A percentile compares a stretch with the other conserved stretches of the same genome.
phyloP scores from a whole-genome alignment of 2,888 invertebrate genomes.

The Ormia ochracea region DNA sequence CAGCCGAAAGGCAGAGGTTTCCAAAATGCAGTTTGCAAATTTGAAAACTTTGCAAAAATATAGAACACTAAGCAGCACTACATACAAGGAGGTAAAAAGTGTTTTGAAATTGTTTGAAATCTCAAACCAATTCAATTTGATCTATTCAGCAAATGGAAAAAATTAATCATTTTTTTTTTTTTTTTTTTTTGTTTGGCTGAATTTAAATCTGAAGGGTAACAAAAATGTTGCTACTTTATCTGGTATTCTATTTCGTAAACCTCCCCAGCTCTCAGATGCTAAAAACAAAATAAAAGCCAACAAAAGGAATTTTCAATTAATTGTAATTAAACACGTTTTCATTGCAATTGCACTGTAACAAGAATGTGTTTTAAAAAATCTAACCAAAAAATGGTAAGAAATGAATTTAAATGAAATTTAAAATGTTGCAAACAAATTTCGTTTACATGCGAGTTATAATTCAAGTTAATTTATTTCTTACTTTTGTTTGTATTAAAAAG shows the following conservation, averaged over 20 bases:
- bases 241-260: not conserved
- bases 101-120: too few species aligned
- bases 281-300: not conserved
- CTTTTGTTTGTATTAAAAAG: not conserved
- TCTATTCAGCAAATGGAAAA: not conserved
- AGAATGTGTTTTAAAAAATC: not conserved
- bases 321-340: conserved; percentile 6
- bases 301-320: conserved; percentile 34
- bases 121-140: too few species aligned
- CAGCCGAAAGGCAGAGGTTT: not conserved
- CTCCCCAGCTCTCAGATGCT: not conserved
- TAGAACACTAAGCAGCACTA: too few species aligned
- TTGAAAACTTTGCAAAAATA: not conserved
- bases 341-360: not conserved
- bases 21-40: not conserved
- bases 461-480: not conserved
- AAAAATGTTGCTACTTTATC: not conserved
- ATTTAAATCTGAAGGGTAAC: not conserved
- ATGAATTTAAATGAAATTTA: not conserved
- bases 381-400: not conserved
- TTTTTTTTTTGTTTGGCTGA: not conserved
- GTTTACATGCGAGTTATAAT: not conserved
- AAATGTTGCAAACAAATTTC: not conserved
- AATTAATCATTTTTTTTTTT: too few species aligned
- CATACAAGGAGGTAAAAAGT: too few species aligned